Evolutionary conservation across 2,113 vertebrate species (phyloP), one percentile per base, ranked within the genome.

Genomic region (Anolis carolinensis): DNA sequence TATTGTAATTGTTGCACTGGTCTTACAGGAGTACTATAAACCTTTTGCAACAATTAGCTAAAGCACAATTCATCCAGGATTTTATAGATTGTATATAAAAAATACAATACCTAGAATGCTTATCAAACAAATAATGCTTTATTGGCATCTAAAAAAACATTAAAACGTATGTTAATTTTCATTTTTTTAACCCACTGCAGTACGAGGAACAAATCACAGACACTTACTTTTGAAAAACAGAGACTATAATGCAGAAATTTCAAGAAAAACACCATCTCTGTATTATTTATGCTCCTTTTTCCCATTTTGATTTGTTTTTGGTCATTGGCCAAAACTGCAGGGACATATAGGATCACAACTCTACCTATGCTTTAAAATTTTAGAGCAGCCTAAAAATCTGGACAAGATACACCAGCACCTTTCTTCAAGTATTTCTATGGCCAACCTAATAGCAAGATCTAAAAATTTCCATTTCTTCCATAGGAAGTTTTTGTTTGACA

Each of bases 81-180:
- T 94, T 95, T 95, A 96, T 93, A 96, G 94, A 91, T 95, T 96
- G 91, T 93, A 96, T 92, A 84, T 94, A 97, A 98, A 96, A 98
- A 98, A 99, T 98, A 97, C 97, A 97, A 98, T 97, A 98, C 97
- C 98, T 99, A 98, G 98, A 98, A 97, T 97, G 97, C 96, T 98
- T 97, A 98, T 98, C 97, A 99, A 98, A 98, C 97, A 99, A 97
- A 83, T 96, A 98, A 86, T 98, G 97, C 97, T 99, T 99, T 99
- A 99, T 99, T 99, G 98, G 97, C 97, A 98, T 97, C 98, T 98
- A 99, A 98, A 97, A 98, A 97, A 99, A 98, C 98, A 98, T 97
- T 97, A 96, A 98, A 97, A 97, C 94, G 96, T 96, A 97, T 84
- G 93, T 95, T 81, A 86, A 30, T 95, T 92, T 96, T 95, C 94